Evolutionary conservation across 2,888 invertebrate species (phyloP).

Genomic region (Phragmatobia fuliginosa): DNA sequence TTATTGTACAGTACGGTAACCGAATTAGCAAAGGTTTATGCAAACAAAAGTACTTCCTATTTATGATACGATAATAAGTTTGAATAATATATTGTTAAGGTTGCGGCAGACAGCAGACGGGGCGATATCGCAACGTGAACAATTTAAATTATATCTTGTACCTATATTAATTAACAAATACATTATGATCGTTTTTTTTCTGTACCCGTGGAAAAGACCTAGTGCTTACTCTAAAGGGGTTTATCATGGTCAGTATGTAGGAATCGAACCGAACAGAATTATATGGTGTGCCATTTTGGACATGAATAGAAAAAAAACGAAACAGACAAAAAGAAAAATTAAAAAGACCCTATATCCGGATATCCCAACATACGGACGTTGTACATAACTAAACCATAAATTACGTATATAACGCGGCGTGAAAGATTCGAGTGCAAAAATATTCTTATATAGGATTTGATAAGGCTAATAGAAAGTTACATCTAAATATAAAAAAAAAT

Average conservation of each 20-base stretch:
- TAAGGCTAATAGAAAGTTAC: background rate
- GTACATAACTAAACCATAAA: background rate
- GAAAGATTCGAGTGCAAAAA: background rate
- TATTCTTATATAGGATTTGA: background rate
- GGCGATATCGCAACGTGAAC: background rate
- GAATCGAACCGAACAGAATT: too few relatives aligned
- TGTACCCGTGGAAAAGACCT: too few relatives aligned
- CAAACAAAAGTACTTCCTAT: conserved; percentile 1
- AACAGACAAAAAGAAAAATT: too few relatives aligned
- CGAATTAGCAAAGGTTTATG: conserved; percentile 12
- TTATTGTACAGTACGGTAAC: conserved; percentile 13
- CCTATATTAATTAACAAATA: background rate
- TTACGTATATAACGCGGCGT: background rate
- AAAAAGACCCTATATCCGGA: too few relatives aligned
- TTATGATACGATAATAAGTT: background rate
- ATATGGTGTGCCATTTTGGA: too few relatives aligned
- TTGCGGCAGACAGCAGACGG: background rate
- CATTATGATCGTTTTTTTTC: background rate
- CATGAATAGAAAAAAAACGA: too few relatives aligned
- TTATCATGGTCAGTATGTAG: too few relatives aligned
- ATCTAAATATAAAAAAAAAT: background rate
- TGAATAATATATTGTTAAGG: background rate
- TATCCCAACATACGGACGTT: background rate
- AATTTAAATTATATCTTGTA: background rate
- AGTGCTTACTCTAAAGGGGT: too few relatives aligned